A percentile compares a stretch with the other conserved stretches of the same genome.
Evolutionary conservation across 2,888 invertebrate species (phyloP).

Genomic region (Conistra vaccinii): DNA sequence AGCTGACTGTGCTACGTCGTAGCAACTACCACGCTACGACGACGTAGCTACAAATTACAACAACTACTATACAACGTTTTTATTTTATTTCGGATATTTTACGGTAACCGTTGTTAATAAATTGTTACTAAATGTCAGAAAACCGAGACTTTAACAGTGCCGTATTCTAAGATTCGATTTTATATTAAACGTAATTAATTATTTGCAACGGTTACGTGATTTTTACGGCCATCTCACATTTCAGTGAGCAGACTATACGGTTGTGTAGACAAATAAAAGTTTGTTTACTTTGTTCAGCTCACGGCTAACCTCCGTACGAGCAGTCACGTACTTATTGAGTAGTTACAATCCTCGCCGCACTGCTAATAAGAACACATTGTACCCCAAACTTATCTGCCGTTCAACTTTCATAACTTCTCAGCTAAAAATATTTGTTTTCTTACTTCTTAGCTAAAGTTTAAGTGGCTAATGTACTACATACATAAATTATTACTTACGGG

Average conservation of each 20-base stretch:
- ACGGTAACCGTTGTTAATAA: neutral
- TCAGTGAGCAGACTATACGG: constrained; percentile 24
- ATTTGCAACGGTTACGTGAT: constrained; percentile 5
- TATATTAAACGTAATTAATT: neutral
- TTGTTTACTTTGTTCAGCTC: constrained; percentile 43
- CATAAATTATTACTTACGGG: constrained; percentile 58
- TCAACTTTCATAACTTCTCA: constrained; percentile 63
- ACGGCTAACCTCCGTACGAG: constrained; percentile 34
- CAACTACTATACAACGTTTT: neutral
- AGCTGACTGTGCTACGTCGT: constrained; percentile 24
- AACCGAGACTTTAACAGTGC: neutral
- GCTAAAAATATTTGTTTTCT: constrained; percentile 58
- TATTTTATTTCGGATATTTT: neutral
- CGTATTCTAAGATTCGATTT: neutral
- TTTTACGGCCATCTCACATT: constrained; percentile 25
- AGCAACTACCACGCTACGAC: constrained; percentile 1
- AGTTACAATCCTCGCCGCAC: constrained; percentile 60
- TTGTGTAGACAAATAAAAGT: constrained; percentile 48
- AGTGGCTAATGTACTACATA: constrained; percentile 59
- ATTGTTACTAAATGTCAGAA: neutral
- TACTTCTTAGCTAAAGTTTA: constrained; percentile 57
- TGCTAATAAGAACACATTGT: constrained; percentile 71
- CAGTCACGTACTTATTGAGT: constrained; percentile 71
- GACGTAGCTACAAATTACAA: constrained; percentile 2
- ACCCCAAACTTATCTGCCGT: constrained; percentile 66